phyloP scores from a whole-genome alignment of 2,113 vertebrate species.

The Thinocorus orbignyianus region DNA sequence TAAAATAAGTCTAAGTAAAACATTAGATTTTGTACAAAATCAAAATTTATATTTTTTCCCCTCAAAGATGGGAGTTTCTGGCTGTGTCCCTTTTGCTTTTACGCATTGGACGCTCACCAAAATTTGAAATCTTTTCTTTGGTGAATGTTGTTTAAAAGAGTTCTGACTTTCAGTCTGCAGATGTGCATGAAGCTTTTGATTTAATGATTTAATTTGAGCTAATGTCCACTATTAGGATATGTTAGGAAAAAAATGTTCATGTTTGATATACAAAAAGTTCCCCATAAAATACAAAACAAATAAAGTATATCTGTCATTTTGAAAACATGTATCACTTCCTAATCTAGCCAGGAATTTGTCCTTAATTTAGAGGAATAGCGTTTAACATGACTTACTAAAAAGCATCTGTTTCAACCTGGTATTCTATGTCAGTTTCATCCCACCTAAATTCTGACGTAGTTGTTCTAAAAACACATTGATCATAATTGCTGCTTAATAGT shows the following conservation, averaged over 20 bases:
- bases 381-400: conserved; percentile 36
- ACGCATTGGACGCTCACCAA: background rate
- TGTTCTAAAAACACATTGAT: conserved; percentile 42
- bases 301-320: background rate
- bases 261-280: background rate
- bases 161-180: background rate
- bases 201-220: conserved; percentile 11
- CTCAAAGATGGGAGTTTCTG: background rate
- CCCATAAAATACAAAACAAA: background rate
- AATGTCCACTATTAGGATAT: background rate
- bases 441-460: conserved; percentile 25
- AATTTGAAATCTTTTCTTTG: background rate
- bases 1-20: conserved; percentile 32
- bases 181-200: conserved; percentile 6
- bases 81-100: background rate
- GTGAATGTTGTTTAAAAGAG: background rate
- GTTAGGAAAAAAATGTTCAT: background rate
- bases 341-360: conserved; percentile 34
- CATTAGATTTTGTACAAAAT: conserved; percentile 23
- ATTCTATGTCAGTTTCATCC: conserved; percentile 44
- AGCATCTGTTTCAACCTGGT: conserved; percentile 49
- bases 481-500: conserved; percentile 57
- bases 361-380: conserved; percentile 34
- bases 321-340: conserved; percentile 9
- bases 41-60: background rate